Evolutionary conservation across 2,888 invertebrate species (phyloP), one percentile per base, ranked within the genome.

Genomic region (Trachelus iudaicus): DNA sequence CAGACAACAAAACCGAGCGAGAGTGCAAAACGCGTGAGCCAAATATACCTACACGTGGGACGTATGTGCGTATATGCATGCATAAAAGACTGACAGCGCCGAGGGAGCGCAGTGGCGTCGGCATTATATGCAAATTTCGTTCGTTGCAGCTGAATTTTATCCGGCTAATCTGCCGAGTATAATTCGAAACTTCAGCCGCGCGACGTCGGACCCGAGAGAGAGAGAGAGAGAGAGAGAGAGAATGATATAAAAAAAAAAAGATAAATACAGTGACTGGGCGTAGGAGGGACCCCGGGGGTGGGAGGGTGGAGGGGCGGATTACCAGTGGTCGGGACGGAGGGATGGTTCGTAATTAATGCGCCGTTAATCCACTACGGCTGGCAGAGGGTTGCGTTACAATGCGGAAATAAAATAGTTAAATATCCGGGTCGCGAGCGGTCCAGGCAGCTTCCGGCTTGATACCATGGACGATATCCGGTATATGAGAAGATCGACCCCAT

Each of bases 131-230:
- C 86, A 88, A 89, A 90, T 90, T 80, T 79, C 82, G 78, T 13
- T 69, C 69, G 69, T 81, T 83, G 83, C 85, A 84, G 82, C 83
- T 84, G 86, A 88, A 89, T 89, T 90, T 90, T 87, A 88, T 87
- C 86, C 87, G 82, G 81, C 85, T 87, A 89, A 89, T 89, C 87
- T 87, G 86, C 84, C 84, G 83, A 80, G 84, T 83, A 86, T 87
- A 87, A 89, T 89, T 88, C 84, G 85, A 83, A 87, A 89, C 87
- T 87, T 87, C 84, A 85, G 81, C 81, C 75, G 79, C 33, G 56
- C 76, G 23, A 82, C 82, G 79, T 56, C 71, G 74, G 76, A 80
- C 75, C 9, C 31, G 77, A 82, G 80, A 78, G 76, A 78, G 81
- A 76, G 79, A 76, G 81, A 78, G 77, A 74, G 78, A 12, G 34